Base-by-base conservation (phyloP, 2,888 invertebrate species). In the Drosophila limbata region DNA sequence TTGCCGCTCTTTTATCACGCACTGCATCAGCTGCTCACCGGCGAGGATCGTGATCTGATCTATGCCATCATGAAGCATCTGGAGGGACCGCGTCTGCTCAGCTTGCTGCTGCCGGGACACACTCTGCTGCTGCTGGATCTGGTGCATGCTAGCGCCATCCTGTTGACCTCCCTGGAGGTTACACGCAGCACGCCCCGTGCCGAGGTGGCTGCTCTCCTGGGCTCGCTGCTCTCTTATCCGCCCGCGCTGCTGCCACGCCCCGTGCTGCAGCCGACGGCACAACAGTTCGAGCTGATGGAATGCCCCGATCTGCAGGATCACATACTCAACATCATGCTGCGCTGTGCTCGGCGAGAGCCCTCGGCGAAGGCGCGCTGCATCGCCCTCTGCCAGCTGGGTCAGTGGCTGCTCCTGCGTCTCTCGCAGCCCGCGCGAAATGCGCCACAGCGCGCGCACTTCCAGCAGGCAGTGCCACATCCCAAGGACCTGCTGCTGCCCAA, bases 161-260 rank as follows among this genome's bases (percentile, higher is more conserved):
- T 98, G 72, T 94, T 98, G 67, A 96, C 96, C 83, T 96, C 96
- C 15, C 94, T 95, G 13, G 98, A 98, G 90, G 94, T 96, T 67
- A 94, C 95, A 56, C 92, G 91, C 35, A 93, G 95, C 95, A 95
- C 96, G 69, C 98, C 98, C 0, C 94, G 98, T 67, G 96, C 96
- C 10, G 98, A 98, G 90, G 98, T 98, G 0, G 95, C 98, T 25
- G 96, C 97, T 0, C 95, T 98, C 70, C 93, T 99, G 35, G 98
- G 98, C 1, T 96, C 97, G 1, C 93, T 99, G 60, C 93, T 98
- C 44, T 96, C 97, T 77, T 94, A 97, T 77, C 97, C 98, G 0
- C 95, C 96, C 79, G 92, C 94, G 47, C 93, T 96, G 67, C 92
- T 94, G 69, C 92, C 93, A 13, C 92, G 94, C 25, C 93, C 93